Evolutionary conservation across 2,888 invertebrate genomes (phyloP).

Genomic region (Boloria selene): DNA sequence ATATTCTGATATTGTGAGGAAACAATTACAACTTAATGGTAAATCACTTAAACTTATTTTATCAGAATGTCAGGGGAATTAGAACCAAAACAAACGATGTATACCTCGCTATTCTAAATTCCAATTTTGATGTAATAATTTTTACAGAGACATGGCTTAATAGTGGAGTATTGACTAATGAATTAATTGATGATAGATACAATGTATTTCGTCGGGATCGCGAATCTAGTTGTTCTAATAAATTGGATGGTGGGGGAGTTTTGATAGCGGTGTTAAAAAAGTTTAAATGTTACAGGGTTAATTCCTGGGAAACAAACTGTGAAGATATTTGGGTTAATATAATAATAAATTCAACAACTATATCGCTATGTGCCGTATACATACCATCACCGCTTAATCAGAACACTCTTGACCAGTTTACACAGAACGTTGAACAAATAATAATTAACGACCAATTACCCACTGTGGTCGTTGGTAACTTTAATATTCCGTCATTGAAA

Average conservation of each 20-base stretch:
- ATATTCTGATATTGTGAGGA: neutral
- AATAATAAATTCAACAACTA: too few species aligned
- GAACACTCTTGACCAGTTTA: too few species aligned
- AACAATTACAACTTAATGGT: slow-evolving; percentile 13
- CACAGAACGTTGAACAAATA: too few species aligned
- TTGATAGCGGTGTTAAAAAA: too few species aligned
- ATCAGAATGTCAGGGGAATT: slow-evolving; percentile 30
- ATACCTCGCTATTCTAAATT: slow-evolving; percentile 21
- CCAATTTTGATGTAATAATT: slow-evolving; percentile 26
- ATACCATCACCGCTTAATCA: too few species aligned
- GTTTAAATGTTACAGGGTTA: too few species aligned
- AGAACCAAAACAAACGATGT: slow-evolving; percentile 27
- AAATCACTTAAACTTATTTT: slow-evolving; percentile 18
- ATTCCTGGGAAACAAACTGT: too few species aligned
- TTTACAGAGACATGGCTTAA: slow-evolving; percentile 33
- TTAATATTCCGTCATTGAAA: too few species aligned
- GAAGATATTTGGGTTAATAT: too few species aligned
- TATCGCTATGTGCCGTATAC: too few species aligned
- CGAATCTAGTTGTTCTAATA: slow-evolving; percentile 11
- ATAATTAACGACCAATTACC: too few species aligned
- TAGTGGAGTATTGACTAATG: slow-evolving; percentile 17
- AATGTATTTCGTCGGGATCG: slow-evolving; percentile 28
- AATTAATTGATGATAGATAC: slow-evolving; percentile 25
- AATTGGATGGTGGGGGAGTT: slow-evolving; percentile 30
- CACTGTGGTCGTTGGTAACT: too few species aligned